Base-by-base conservation (phyloP, 2,888 invertebrate genomes). In the Drosophila recens region DNA sequence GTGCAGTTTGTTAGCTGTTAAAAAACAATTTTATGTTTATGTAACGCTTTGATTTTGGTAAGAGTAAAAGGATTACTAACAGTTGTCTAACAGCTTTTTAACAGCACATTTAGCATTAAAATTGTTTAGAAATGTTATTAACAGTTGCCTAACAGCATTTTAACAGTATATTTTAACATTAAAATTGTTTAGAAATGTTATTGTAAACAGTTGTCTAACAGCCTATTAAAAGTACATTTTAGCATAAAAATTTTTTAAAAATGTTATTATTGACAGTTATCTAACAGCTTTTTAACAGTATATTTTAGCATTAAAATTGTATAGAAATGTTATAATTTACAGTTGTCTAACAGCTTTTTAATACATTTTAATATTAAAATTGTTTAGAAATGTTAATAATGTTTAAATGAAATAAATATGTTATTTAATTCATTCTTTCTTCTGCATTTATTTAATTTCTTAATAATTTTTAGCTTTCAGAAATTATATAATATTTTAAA, bases 1-100 rank as follows among this genome's bases (percentile, higher is more conserved):
- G 45, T 34, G 23, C 38, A 45, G 15, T 8, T 57, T 61, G 8
- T 52, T 34, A 9, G 40, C 23, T 9, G 11, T 9, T 15, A 53
- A 8, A 13, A 11, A 4, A 5, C 9, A n/a, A 36, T 34, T 30
- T 20, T 20, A 54, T 13, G 13, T 36, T 38, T 2, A 5, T 1
- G 4, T 38, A 38, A 34, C 0, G 34, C 27, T 5, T 5, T 6
- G 27, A 27, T 27, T 4, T 38, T 38, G n/a, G 4, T n/a, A 38
- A 38, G n/a, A n/a, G 38, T n/a, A 38, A 2, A 0, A 5, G 8
- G 6, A 10, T 17, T 17, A 17, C 11, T 8, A 17, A 42, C 17
- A 17, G 17, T 42, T 17, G 17, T 8, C 6, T 42, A 1, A 13
- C 38, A 38, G 5, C n/a, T n/a, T n/a, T 15, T 1, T 4, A 17